phyloP scores from a whole-genome alignment of 1,140 invertebrate genomes.

The Aphis gossypii region DNA sequence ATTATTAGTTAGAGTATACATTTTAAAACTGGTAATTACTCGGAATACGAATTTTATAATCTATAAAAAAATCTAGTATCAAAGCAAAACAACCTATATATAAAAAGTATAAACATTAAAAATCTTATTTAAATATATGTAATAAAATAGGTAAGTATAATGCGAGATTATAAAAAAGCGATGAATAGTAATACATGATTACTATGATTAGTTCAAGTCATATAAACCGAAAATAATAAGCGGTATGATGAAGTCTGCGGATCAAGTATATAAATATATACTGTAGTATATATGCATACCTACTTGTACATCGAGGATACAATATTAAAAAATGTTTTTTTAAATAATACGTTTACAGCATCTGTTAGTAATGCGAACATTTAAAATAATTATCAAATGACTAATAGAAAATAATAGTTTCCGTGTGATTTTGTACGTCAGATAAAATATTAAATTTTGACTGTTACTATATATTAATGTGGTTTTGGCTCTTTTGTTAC shows the following conservation, averaged over 20 bases:
- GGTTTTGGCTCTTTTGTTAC: too few species aligned
- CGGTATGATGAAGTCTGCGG: background rate
- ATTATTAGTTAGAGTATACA: background rate
- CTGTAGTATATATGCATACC: background rate
- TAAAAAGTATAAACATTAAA: slow-evolving; percentile 28
- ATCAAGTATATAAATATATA: slow-evolving; percentile 1
- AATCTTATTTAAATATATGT: slow-evolving; percentile 12
- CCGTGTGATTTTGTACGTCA: background rate
- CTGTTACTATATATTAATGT: background rate
- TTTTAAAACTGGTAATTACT: slow-evolving; percentile 34
- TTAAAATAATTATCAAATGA: background rate
- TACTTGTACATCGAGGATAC: background rate
- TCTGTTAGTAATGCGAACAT: background rate
- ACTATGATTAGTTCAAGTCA: background rate
- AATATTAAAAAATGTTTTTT: background rate
- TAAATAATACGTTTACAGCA: slow-evolving; percentile 19
- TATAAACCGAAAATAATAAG: slow-evolving; percentile 44
- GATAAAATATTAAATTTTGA: background rate
- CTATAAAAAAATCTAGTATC: slow-evolving; percentile 19
- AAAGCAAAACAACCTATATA: background rate
- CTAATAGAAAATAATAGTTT: background rate
- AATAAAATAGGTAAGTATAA: slow-evolving; percentile 13
- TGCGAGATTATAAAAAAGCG: slow-evolving; percentile 25
- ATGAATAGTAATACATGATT: slow-evolving; percentile 30
- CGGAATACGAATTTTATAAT: slow-evolving; percentile 15